These are phyloP conservation scores for Atherinosoma microstoma DNA, from an alignment of 2,797 vertebrate species.

Conservation along the genomic window DNA sequence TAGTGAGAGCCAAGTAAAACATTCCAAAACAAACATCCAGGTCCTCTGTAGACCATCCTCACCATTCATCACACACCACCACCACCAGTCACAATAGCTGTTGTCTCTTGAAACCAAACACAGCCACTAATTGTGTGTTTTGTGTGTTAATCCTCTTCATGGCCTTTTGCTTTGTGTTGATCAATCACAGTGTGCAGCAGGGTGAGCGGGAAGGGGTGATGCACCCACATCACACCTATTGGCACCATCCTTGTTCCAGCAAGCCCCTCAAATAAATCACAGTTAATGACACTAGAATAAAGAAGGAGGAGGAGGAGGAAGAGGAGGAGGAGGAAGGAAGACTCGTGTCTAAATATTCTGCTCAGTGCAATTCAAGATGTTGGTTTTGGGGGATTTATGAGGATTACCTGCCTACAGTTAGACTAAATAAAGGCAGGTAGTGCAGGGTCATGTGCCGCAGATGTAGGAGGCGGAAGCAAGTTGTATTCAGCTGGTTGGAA, in stretches of 20 bases:
- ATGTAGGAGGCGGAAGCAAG: not conserved
- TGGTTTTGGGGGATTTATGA: slow-evolving; percentile 4
- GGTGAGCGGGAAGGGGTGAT: slow-evolving; percentile 50
- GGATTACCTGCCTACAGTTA: not conserved
- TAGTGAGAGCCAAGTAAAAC: slow-evolving; percentile 1
- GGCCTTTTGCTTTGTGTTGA: slow-evolving; percentile 52
- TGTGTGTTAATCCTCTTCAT: slow-evolving; percentile 45
- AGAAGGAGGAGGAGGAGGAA: not conserved
- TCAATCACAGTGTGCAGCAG: slow-evolving; percentile 73
- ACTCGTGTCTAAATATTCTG: slow-evolving; percentile 21
- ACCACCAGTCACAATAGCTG: slow-evolving; percentile 25
- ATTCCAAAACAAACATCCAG: slow-evolving; percentile 38
- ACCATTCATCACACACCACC: slow-evolving; percentile 60
- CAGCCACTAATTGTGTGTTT: slow-evolving; percentile 48
- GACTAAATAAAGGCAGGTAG: not conserved
- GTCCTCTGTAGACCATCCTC: slow-evolving; percentile 45
- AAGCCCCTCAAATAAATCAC: slow-evolving; percentile 75
- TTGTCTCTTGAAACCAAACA: slow-evolving; percentile 49
- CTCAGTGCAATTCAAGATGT: slow-evolving; percentile 12
- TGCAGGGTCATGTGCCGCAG: not conserved
- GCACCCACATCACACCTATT: slow-evolving; percentile 70
- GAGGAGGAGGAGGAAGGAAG: too few species aligned
- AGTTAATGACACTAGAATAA: slow-evolving; percentile 63
- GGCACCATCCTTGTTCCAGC: slow-evolving; percentile 70
- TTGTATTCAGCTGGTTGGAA: not conserved